Percentiles rank a stretch among this genome's conserved stretches.
Evolutionary conservation across 2,888 invertebrate species (phyloP).

Genomic region (Sphecodes monilicornis): DNA sequence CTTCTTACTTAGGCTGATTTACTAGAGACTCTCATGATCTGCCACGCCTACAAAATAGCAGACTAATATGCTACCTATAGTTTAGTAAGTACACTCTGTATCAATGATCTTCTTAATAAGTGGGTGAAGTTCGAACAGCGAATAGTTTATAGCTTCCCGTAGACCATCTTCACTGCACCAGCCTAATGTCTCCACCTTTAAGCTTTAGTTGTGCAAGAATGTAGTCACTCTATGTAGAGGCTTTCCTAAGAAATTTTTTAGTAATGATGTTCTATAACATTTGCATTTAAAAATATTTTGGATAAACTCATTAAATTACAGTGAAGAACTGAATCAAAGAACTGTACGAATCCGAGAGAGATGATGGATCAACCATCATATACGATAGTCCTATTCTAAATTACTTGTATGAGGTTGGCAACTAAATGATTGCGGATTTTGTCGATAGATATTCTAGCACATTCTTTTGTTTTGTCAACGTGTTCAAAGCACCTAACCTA

Average conservation of each 20-base stretch:
- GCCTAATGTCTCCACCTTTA: background rate
- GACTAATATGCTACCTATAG: background rate
- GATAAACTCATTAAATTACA: background rate
- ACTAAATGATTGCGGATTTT: no score
- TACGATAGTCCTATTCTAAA: no score
- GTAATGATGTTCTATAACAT: background rate
- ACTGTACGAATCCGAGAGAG: no score
- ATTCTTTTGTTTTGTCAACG: no score
- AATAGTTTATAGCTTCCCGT: background rate
- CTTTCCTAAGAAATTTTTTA: background rate
- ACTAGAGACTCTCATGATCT: background rate
- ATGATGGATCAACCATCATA: no score
- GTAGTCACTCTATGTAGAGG: background rate
- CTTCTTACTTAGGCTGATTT: background rate
- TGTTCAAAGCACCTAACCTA: no score
- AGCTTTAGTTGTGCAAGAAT: background rate
- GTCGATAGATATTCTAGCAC: no score
- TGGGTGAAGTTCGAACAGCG: background rate
- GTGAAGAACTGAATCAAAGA: background rate
- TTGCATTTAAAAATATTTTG: background rate
- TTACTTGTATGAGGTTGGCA: no score
- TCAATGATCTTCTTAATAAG: constrained; percentile 3
- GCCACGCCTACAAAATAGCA: background rate
- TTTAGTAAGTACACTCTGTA: background rate
- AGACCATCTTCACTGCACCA: background rate